phyloP scores from a whole-genome alignment of 2,797 vertebrate genomes.

The Tangara arthus region DNA sequence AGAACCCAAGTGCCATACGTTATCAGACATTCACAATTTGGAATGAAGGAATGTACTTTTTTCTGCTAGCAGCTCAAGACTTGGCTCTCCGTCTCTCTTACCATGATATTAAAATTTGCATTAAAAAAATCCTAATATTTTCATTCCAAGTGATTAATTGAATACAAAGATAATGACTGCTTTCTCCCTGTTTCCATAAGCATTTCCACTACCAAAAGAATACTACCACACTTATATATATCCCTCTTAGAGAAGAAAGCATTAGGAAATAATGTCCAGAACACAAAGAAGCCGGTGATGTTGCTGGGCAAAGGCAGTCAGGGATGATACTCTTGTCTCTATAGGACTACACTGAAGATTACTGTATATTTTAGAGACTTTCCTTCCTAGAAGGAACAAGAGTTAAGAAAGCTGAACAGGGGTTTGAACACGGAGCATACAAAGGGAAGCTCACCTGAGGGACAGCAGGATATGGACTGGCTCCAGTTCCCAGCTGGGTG shows the following conservation, averaged over 20 bases:
- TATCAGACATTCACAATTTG: background rate
- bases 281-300: background rate
- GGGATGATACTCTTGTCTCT: background rate
- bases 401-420: background rate
- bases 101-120: background rate
- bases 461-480: background rate
- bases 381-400: background rate
- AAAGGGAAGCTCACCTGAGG: background rate
- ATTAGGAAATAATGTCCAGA: background rate
- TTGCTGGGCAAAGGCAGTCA: background rate
- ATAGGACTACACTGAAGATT: background rate
- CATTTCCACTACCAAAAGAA: background rate
- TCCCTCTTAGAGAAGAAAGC: background rate
- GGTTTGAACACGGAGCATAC: fast-evolving
- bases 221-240: background rate
- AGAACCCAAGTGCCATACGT: background rate
- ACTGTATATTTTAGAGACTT: background rate
- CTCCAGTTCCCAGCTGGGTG: slow-evolving; percentile 37
- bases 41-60: background rate
- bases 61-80: background rate
- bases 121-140: background rate
- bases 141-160: background rate
- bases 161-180: background rate
- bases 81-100: background rate
- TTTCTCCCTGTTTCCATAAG: background rate